Evolutionary conservation across 2,888 invertebrate species (phyloP), one percentile per base, ranked within the genome.

Genomic region (Plusia festucae): DNA sequence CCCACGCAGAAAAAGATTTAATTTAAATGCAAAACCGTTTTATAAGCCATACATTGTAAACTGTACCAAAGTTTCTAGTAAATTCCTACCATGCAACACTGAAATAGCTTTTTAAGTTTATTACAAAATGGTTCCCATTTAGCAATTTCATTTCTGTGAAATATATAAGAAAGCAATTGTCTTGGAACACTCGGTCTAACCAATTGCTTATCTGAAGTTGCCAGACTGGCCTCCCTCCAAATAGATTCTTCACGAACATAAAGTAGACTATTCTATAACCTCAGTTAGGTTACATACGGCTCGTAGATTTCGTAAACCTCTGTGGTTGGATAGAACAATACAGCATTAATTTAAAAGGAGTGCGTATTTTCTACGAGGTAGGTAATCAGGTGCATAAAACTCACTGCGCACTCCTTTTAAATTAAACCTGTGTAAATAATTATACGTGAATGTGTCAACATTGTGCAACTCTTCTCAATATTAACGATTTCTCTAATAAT

Each of bases 191-290:
- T 78, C 79, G 65, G 79, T 84, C 82, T 82, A 75, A 86, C 84
- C 88, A 86, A 88, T 86, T 88, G 88, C 85, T 87, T 90, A 86
- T 90, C 85, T 86, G 71, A 76, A 80, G 67, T 81, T 75, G 70
- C 78, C 80, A 79, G 83, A 85, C 86, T 89, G 89, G 89, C 90
- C 83, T 72, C 78, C 75, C 78, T 88, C 90, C 89, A 89, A 89
- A 85, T 87, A 87, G 85, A 87, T 88, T 85, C 76, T 71, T 74
- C 68, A 70, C 78, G 77, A 74, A 83, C 81, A 68, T 76, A 77
- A 79, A 82, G 77, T 75, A 81, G 76, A 70, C 67, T 79, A 78
- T 81, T 82, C 77, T 84, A 78, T 73, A 81, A 74, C 59, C 57
- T 62, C 54, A 54, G 32, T 72, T 68, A n/a, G n/a, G 20, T 57